phyloP scores from a whole-genome alignment of 2,797 vertebrate genomes.

The Bovichtus variegatus region DNA sequence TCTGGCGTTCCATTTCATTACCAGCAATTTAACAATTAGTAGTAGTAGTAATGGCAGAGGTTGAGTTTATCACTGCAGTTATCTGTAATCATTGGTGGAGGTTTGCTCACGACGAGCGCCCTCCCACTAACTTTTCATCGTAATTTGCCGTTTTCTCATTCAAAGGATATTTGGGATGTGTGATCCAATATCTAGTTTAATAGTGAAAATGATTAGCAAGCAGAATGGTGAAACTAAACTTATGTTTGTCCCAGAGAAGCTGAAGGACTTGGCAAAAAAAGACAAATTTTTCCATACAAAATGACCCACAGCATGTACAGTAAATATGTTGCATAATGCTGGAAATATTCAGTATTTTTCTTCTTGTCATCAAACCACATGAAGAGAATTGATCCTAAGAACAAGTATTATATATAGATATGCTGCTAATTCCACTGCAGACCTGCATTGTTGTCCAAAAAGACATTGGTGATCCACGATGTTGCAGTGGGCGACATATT shows the following conservation, averaged over 20 bases:
- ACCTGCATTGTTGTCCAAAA: too few relatives aligned
- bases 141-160: conserved; percentile 26
- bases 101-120: background rate
- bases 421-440: too few relatives aligned
- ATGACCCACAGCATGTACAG: too few relatives aligned
- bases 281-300: background rate
- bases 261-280: background rate
- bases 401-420: too few relatives aligned
- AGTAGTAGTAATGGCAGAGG: background rate
- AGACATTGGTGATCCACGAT: too few relatives aligned
- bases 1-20: background rate
- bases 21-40: too few relatives aligned
- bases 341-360: background rate
- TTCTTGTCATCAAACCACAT: background rate
- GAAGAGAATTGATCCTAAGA: background rate
- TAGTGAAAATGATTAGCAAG: background rate
- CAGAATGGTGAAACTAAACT: background rate
- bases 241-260: background rate
- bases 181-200: background rate
- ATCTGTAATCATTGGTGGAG: background rate
- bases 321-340: background rate
- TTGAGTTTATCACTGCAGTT: background rate
- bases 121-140: background rate
- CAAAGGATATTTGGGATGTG: conserved; percentile 2
- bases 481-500: too few relatives aligned